Conservation (phyloP, 2,797 vertebrate genomes). For the Lycodopsis pacificus region DNA sequence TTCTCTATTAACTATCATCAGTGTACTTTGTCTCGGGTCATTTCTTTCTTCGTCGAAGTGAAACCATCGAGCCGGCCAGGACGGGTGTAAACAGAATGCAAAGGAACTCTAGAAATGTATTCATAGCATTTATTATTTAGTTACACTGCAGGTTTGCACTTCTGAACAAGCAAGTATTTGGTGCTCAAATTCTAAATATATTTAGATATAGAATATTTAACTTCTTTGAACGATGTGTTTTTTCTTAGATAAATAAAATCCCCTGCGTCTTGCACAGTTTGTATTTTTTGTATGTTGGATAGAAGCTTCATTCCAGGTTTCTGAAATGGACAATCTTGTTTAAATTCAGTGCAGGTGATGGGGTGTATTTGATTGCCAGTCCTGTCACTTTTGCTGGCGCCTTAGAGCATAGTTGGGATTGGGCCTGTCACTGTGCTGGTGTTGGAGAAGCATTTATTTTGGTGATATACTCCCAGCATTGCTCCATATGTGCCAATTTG, state of each 20-base stretch:
- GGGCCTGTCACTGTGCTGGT: conserved; percentile 51
- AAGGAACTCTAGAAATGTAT: conserved; percentile 8
- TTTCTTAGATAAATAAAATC: conserved; percentile 12
- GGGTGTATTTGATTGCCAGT: conserved; percentile 58
- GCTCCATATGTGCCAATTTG: conserved; percentile 53
- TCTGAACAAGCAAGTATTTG: conserved; percentile 19
- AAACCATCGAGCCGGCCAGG: background rate
- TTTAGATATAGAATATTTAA: background rate
- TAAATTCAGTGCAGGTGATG: conserved; percentile 51
- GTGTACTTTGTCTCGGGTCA: background rate
- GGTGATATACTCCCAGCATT: conserved; percentile 58
- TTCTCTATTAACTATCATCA: background rate
- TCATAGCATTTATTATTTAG: conserved; percentile 39
- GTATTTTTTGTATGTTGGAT: conserved; percentile 14
- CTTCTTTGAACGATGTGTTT: conserved; percentile 11
- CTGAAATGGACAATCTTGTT: conserved; percentile 47
- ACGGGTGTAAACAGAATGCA: conserved; percentile 10
- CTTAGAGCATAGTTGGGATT: conserved; percentile 57
- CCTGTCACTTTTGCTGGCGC: conserved; percentile 63
- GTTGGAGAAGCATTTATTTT: conserved; percentile 67
- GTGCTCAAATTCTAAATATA: background rate
- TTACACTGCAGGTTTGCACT: conserved; percentile 10
- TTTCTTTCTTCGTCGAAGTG: conserved; percentile 7
- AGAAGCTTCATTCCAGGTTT: conserved; percentile 29
- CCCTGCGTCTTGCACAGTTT: conserved; percentile 25